Evolutionary conservation across 2,888 invertebrate genomes (phyloP).

Genomic region (Crepidodera aurea): DNA sequence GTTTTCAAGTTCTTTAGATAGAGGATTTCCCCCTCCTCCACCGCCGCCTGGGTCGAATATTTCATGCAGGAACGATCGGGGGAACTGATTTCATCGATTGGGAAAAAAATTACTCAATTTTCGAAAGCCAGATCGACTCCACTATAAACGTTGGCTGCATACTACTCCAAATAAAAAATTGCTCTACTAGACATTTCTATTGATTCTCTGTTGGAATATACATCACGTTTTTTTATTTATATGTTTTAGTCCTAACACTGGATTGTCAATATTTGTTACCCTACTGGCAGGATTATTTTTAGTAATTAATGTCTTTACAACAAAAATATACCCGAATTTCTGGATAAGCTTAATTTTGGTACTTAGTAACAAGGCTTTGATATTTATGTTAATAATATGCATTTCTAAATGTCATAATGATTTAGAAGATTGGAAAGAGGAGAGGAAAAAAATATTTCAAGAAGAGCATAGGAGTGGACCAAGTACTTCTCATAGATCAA

Average conservation of each 20-base stretch:
- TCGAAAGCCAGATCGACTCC: too few species aligned
- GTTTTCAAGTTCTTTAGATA: too few species aligned
- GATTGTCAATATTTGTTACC: background rate
- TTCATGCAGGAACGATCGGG: too few species aligned
- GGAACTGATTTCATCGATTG: too few species aligned
- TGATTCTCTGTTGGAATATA: too few species aligned
- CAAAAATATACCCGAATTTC: background rate
- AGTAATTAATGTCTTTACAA: background rate
- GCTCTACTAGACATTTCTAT: too few species aligned
- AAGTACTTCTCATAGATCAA: background rate
- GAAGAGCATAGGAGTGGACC: background rate
- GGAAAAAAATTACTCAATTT: too few species aligned
- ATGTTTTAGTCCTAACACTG: background rate
- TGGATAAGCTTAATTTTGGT: background rate
- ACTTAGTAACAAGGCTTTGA: background rate
- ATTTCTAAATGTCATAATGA: background rate
- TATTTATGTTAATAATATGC: background rate
- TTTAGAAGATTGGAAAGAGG: background rate
- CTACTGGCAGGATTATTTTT: background rate
- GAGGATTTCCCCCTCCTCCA: too few species aligned
- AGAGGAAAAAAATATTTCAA: background rate
- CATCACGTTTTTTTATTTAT: too few species aligned
- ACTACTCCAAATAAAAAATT: too few species aligned
- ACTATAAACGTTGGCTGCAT: too few species aligned
- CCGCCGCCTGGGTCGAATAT: too few species aligned